Conservation (phyloP, 2,888 invertebrate species). For the Melieria picta region DNA sequence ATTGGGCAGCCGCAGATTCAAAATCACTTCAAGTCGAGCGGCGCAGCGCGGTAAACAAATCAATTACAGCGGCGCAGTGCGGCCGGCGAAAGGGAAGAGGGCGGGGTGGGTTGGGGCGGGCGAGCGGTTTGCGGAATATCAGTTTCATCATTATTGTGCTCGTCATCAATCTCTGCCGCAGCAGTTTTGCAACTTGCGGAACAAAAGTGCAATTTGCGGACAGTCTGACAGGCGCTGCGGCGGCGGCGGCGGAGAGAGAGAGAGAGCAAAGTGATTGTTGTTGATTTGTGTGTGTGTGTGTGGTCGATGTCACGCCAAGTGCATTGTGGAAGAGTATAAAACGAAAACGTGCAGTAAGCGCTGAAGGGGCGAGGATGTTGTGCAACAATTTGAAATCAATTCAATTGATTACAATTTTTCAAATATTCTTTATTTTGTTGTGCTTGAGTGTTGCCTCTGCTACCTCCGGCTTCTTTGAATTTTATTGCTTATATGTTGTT, state of each 20-base stretch:
- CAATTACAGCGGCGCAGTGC: too few species aligned
- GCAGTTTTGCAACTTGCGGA: constrained; percentile 1
- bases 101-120: background rate
- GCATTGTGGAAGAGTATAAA: constrained; percentile 8
- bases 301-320: too few species aligned
- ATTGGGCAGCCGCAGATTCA: too few species aligned
- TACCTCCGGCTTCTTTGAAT: background rate
- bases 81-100: background rate
- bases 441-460: background rate
- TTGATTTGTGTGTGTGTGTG: too few species aligned
- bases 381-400: constrained; percentile 37
- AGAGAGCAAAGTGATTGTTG: too few species aligned
- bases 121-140: background rate
- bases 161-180: constrained; percentile 4
- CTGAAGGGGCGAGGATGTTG: too few species aligned
- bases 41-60: too few species aligned
- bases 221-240: background rate
- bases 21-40: too few species aligned
- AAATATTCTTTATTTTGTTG: constrained; percentile 14
- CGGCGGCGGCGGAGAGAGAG: background rate
- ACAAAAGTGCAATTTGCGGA: constrained; percentile 7
- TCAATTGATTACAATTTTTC: constrained; percentile 40
- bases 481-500: constrained; percentile 11
- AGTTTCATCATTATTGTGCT: background rate
- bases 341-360: constrained; percentile 2